A percentile compares a stretch with the other conserved stretches of the same genome.
These are phyloP conservation scores for Crotalus tigris DNA, from an alignment of 2,113 vertebrate species.

Conservation along the genomic window DNA sequence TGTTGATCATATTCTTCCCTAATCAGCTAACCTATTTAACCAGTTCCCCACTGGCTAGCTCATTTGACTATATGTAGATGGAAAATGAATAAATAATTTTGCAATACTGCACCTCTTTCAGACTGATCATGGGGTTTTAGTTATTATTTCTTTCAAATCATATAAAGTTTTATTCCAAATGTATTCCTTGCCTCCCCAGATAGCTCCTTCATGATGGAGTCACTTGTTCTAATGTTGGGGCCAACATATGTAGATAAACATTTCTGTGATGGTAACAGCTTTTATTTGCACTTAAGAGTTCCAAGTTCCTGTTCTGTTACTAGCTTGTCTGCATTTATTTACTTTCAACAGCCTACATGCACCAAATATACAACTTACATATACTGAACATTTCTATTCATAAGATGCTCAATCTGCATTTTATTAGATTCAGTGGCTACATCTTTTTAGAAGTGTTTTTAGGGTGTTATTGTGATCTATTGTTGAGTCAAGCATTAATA, in stretches of 20 bases:
- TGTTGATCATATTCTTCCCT: background rate
- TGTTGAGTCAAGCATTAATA: background rate
- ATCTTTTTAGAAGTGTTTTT: background rate
- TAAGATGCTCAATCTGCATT: background rate
- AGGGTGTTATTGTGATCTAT: background rate
- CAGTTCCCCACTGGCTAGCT: background rate
- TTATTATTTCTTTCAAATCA: background rate
- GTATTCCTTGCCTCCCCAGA: background rate
- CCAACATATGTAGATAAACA: background rate
- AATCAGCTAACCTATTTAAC: background rate
- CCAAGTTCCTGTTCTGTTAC: background rate
- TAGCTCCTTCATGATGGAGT: background rate
- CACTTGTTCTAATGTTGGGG: background rate
- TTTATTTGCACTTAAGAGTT: background rate
- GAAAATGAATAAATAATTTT: background rate
- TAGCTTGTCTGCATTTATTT: background rate
- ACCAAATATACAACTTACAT: background rate
- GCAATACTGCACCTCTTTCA: background rate
- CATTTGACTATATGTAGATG: background rate
- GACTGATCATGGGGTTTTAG: background rate
- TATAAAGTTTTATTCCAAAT: background rate
- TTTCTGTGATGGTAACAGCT: background rate
- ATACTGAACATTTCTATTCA: background rate
- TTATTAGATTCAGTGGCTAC: background rate
- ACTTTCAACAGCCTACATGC: background rate